Percentiles rank a stretch among this genome's conserved stretches.
Evolutionary conservation across 2,888 invertebrate genomes (phyloP).

Genomic region (Pollenia angustigena): DNA sequence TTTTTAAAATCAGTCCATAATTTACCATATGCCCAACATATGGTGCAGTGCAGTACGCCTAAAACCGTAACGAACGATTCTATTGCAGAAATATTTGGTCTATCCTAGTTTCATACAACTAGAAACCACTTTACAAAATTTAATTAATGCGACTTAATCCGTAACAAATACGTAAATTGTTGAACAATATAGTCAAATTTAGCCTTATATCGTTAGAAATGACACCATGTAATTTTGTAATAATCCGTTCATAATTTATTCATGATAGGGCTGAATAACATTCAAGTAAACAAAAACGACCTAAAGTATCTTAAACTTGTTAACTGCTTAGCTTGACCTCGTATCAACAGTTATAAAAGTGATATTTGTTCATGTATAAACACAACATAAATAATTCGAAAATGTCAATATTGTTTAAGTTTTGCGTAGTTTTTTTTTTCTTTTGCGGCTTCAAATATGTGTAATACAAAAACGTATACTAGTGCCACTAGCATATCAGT

Average conservation of each 20-base stretch:
- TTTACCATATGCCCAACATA: too few relatives aligned
- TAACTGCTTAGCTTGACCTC: not conserved
- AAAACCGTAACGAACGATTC: too few relatives aligned
- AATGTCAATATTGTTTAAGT: conserved; percentile 50
- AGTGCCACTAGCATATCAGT: not conserved
- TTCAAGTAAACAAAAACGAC: too few relatives aligned
- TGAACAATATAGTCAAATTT: too few relatives aligned
- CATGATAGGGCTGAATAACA: not conserved
- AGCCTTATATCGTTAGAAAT: too few relatives aligned
- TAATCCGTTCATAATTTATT: too few relatives aligned
- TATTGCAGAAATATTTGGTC: too few relatives aligned
- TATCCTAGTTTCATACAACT: not conserved
- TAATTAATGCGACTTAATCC: too few relatives aligned
- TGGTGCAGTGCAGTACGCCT: too few relatives aligned
- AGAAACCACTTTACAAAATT: not conserved
- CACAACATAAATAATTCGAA: conserved; percentile 53
- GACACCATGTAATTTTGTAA: too few relatives aligned
- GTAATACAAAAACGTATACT: conserved; percentile 1
- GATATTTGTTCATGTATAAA: conserved; percentile 4
- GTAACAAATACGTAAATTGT: too few relatives aligned
- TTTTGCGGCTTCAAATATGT: conserved; percentile 20
- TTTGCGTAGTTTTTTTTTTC: conserved; percentile 4
- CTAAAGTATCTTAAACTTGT: not conserved
- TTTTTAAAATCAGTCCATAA: too few relatives aligned
- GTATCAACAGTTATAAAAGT: conserved; percentile 8